phyloP scores from a whole-genome alignment of 2,113 vertebrate genomes.

The Addax nasomaculatus region DNA sequence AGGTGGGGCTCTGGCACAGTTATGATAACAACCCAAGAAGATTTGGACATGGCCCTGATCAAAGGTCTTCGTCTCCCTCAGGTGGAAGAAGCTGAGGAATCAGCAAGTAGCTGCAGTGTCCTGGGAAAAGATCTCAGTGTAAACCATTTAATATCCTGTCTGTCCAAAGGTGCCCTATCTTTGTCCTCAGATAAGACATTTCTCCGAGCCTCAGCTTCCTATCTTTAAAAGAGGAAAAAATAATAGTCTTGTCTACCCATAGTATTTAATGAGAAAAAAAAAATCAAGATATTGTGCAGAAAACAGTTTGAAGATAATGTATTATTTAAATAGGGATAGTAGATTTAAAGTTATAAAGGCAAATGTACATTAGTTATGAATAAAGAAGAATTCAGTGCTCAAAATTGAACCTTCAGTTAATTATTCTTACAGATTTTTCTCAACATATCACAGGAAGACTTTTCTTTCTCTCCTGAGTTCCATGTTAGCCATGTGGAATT shows the following conservation, averaged over 20 bases:
- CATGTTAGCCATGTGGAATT: neutral
- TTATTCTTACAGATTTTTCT: slow-evolving; percentile 25
- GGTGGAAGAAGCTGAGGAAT: neutral
- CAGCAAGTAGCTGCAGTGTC: neutral
- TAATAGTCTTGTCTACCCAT: neutral
- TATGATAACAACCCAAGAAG: neutral
- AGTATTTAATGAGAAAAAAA: neutral
- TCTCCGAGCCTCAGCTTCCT: neutral
- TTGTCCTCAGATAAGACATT: slow-evolving; percentile 18
- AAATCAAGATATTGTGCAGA: neutral
- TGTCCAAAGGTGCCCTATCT: neutral
- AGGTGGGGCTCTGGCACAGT: neutral
- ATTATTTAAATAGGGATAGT: slow-evolving; percentile 7
- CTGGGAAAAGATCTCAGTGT: neutral
- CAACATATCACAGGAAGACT: neutral
- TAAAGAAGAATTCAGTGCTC: neutral
- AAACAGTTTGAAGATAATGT: neutral
- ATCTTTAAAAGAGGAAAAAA: slow-evolving; percentile 9
- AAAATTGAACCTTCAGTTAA: neutral
- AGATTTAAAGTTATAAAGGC: neutral
- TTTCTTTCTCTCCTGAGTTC: neutral
- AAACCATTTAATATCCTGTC: neutral
- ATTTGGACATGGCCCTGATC: neutral
- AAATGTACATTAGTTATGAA: neutral
- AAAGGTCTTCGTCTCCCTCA: neutral